A percentile compares a stretch with the other conserved stretches of the same genome.
Conservation (phyloP, 1,140 invertebrate species). For the Sesamia nonagrioides region DNA sequence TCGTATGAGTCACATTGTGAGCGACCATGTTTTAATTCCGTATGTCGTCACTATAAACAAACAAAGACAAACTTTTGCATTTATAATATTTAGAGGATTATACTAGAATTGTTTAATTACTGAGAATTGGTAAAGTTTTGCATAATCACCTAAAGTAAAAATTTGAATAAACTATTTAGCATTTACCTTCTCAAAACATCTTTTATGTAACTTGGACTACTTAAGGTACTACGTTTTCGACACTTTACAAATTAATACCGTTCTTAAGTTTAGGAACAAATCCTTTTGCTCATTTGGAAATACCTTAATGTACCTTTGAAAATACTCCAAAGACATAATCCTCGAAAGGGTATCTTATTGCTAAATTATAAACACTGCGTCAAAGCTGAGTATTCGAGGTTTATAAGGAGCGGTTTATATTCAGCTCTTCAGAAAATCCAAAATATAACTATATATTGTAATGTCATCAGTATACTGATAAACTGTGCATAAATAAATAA, state of each 20-base stretch:
- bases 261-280: background rate
- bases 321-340: background rate
- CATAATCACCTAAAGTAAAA: background rate
- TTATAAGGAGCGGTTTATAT: background rate
- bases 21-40: too few relatives aligned
- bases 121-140: slow-evolving; percentile 5
- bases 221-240: background rate
- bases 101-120: background rate
- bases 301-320: background rate
- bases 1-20: too few relatives aligned
- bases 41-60: too few relatives aligned
- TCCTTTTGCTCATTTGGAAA: background rate
- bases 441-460: too few relatives aligned
- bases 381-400: background rate
- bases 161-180: background rate
- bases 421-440: too few relatives aligned
- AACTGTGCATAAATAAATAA: too few relatives aligned
- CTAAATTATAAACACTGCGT: background rate
- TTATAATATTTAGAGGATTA: too few relatives aligned
- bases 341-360: background rate
- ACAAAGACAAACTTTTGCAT: too few relatives aligned
- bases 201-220: background rate
- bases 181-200: background rate
- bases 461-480: too few relatives aligned
- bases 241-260: background rate